Evolutionary conservation across 2,888 invertebrate species (phyloP).

Genomic region (Osmoderma eremita): DNA sequence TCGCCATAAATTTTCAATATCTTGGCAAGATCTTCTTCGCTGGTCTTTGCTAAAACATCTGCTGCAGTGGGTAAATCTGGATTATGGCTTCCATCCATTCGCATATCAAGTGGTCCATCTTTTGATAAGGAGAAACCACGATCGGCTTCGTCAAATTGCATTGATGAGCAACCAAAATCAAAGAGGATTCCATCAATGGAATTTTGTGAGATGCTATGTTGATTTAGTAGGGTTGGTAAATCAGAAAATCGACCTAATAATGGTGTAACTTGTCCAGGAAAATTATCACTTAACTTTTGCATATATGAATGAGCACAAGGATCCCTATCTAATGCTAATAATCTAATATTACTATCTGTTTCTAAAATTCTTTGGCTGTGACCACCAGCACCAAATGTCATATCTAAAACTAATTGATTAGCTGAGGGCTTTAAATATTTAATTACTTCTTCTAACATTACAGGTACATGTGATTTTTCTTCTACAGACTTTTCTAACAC

Average conservation of each 20-base stretch:
- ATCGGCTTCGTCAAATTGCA: constrained; percentile 86
- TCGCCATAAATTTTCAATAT: constrained; percentile 94
- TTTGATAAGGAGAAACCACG: constrained; percentile 88
- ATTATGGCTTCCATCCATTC: constrained; percentile 86
- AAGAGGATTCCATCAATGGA: constrained; percentile 88
- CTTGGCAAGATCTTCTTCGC: constrained; percentile 80
- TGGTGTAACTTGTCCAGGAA: constrained; percentile 79
- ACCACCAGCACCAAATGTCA: constrained; percentile 97
- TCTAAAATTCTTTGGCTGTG: constrained; percentile 82
- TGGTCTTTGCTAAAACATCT: constrained; percentile 83
- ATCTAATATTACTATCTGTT: constrained; percentile 70
- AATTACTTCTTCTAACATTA: constrained; percentile 78
- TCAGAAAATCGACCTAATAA: constrained; percentile 90
- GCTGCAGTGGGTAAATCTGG: constrained; percentile 83
- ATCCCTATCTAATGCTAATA: constrained; percentile 90
- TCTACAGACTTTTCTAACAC: constrained; percentile 25
- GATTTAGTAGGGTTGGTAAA: constrained; percentile 73
- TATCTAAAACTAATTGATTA: constrained; percentile 81
- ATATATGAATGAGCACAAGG: constrained; percentile 80
- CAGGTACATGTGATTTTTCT: constrained; percentile 74
- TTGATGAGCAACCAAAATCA: constrained; percentile 95
- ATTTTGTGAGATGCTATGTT: constrained; percentile 69
- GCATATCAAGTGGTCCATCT: constrained; percentile 93
- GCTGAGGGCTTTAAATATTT: constrained; percentile 72
- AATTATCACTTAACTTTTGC: constrained; percentile 71